Evolutionary conservation across 1,140 invertebrate genomes (phyloP).

Genomic region (Drosophila kikkawai): DNA sequence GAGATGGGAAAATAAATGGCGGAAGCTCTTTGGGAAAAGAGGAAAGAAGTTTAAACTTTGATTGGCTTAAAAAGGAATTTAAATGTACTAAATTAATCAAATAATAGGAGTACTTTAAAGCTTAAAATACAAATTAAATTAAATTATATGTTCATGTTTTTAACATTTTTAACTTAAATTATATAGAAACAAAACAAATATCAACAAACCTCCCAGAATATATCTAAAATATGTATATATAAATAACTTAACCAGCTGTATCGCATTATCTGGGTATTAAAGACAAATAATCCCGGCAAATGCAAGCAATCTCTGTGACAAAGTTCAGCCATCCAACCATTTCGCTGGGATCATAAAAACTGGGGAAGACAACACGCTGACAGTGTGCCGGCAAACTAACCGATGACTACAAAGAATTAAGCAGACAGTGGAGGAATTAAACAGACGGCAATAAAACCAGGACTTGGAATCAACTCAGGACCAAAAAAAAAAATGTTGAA

Average conservation of each 20-base stretch:
- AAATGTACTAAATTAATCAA: background rate
- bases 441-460: conserved; percentile 43
- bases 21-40: background rate
- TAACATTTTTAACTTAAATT: background rate
- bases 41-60: background rate
- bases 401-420: conserved; percentile 50
- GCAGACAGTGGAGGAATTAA: conserved; percentile 48
- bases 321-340: conserved; percentile 16
- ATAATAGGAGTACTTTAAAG: too few species aligned
- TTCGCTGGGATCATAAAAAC: conserved; percentile 20
- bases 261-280: background rate
- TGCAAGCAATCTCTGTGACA: background rate
- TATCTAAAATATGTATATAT: background rate
- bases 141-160: too few species aligned
- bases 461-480: conserved; percentile 37
- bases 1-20: background rate
- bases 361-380: conserved; percentile 27
- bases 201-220: background rate
- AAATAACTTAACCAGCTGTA: conserved; percentile 8
- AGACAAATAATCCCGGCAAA: background rate
- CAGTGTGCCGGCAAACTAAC: conserved; percentile 44
- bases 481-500: conserved; percentile 17
- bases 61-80: background rate
- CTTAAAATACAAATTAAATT: too few species aligned
- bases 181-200: background rate